These are phyloP conservation scores for Gortyna flavago DNA, from an alignment of 2,888 invertebrate genomes.

Conservation along the genomic window DNA sequence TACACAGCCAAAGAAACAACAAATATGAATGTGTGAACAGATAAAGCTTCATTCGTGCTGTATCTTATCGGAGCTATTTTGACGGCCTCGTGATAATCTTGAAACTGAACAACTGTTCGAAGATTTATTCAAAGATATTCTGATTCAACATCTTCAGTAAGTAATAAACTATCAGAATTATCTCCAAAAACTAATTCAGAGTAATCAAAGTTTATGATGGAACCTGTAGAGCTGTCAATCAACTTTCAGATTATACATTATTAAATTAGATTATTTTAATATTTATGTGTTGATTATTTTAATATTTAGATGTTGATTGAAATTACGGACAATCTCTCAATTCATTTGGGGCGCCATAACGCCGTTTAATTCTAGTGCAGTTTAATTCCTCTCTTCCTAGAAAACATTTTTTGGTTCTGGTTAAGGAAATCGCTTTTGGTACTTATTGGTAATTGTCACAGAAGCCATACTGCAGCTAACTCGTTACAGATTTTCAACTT, in stretches of 20 bases:
- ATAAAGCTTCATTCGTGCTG: constrained; percentile 45
- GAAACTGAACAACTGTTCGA: constrained; percentile 40
- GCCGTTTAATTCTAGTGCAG: not conserved
- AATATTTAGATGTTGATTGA: constrained; percentile 33
- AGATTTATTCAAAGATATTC: constrained; percentile 24
- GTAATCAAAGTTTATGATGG: constrained; percentile 19
- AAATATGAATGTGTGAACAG: constrained; percentile 27
- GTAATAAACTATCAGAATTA: constrained; percentile 10
- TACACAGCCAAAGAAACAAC: constrained; percentile 4
- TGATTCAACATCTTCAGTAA: constrained; percentile 7
- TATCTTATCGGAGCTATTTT: constrained; percentile 59
- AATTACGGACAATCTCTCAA: constrained; percentile 30
- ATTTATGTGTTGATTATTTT: constrained; percentile 33
- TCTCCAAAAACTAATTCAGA: constrained; percentile 17
- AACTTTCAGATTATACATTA: constrained; percentile 41
- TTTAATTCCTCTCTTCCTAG: not conserved
- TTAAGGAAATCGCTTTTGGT: not conserved
- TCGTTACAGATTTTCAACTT: constrained; percentile 12
- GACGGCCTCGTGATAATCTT: constrained; percentile 59
- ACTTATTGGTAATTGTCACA: not conserved
- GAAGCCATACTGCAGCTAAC: constrained; percentile 12
- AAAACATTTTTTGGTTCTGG: not conserved
- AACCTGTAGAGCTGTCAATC: constrained; percentile 47
- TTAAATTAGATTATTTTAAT: constrained; percentile 24
- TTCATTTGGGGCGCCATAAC: constrained; percentile 15